Percentiles rank a stretch among this genome's conserved stretches.
Evolutionary conservation across 2,113 vertebrate species (phyloP).

Genomic region (Orthonyx spaldingii): DNA sequence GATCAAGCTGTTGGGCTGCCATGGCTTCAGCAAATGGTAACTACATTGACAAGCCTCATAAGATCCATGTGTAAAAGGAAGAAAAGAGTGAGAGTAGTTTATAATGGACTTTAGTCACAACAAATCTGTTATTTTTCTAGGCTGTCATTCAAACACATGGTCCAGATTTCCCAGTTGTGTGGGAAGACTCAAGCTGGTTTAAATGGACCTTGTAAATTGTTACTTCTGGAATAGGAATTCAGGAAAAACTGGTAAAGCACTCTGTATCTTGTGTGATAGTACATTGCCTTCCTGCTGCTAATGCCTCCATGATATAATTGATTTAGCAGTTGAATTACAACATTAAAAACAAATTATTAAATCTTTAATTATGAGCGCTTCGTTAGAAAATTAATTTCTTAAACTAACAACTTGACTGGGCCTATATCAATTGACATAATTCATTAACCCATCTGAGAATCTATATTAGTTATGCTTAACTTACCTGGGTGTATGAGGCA

Average conservation of each 20-base stretch:
- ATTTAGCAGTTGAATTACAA: not conserved
- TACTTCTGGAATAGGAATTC: not conserved
- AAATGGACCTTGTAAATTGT: not conserved
- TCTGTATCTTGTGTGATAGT: not conserved
- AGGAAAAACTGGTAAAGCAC: not conserved
- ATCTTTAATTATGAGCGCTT: slow-evolving; percentile 3
- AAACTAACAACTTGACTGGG: slow-evolving; percentile 2
- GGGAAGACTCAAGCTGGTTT: not conserved
- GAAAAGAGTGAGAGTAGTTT: not conserved
- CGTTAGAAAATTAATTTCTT: slow-evolving; percentile 31
- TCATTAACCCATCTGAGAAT: slow-evolving; percentile 17
- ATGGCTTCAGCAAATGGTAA: not conserved
- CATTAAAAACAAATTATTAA: slow-evolving; percentile 29
- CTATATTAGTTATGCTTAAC: slow-evolving; percentile 34
- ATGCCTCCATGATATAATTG: not conserved
- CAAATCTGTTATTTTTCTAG: not conserved
- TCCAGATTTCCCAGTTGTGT: not conserved
- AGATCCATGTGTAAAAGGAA: not conserved
- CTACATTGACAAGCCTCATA: not conserved
- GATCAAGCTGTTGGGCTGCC: not conserved
- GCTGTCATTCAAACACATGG: not conserved
- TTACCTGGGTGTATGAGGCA: not conserved
- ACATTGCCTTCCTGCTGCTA: not conserved
- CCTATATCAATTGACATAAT: slow-evolving; percentile 4
- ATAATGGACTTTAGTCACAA: not conserved